Evolutionary conservation across 2,888 invertebrate genomes (phyloP).

Genomic region (Sicus ferrugineus): DNA sequence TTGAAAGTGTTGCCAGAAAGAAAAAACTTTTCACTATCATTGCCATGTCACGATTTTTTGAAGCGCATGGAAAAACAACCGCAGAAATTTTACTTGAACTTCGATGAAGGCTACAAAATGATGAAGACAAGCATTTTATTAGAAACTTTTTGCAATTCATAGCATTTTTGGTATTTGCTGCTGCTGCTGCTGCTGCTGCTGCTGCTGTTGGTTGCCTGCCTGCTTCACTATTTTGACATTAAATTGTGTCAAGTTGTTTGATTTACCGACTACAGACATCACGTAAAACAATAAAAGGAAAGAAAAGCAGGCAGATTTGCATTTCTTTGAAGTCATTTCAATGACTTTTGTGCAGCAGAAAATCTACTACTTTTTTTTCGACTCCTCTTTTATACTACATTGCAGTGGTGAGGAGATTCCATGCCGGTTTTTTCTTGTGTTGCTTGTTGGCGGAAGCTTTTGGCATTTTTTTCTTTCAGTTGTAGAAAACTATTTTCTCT

Average conservation of each 20-base stretch:
- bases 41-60: not conserved
- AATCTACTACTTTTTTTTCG: no score
- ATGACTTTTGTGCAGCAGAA: no score
- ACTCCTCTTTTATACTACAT: no score
- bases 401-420: no score
- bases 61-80: not conserved
- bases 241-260: not conserved
- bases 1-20: no score
- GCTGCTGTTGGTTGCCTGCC: not conserved
- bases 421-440: no score
- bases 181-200: no score
- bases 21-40: no score
- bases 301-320: not conserved
- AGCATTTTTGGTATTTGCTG: no score
- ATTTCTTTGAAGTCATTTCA: not conserved
- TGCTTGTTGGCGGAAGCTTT: no score
- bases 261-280: not conserved
- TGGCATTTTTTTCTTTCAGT: no score
- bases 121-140: not conserved
- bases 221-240: not conserved
- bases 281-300: conserved; percentile 18
- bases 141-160: not conserved
- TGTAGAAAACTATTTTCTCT: no score
- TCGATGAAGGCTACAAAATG: not conserved
- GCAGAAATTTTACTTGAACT: not conserved